Base-by-base conservation (phyloP, 2,113 vertebrate species). In the Chlamydotis undulata region DNA sequence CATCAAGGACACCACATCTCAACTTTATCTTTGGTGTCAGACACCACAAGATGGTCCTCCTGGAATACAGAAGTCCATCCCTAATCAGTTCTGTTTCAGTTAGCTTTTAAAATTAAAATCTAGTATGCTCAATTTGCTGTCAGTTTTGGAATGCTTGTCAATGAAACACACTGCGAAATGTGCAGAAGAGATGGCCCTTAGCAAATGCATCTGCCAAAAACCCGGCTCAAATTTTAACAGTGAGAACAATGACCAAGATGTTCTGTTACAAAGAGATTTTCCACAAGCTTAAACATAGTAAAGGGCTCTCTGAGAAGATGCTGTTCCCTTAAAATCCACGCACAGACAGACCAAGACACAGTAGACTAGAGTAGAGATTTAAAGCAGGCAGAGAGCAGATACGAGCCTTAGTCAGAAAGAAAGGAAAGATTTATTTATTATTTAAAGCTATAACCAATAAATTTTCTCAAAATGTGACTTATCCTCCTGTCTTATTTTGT, bases 401-500 rank as follows among this genome's bases (percentile, higher is more conserved):
- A 97, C n/a, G 37, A 96, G 95, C 94, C 98, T 96, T 83, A 97
- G 94, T 97, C 83, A 96, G 96, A 97, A 95, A 97, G 95, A 97
- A 97, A 97, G 96, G 97, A 93, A 96, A 97, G 97, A 96, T 95
- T 95, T 93, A 37, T 94, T 97, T 97, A 79, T 87, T 93, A 94
- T 94, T 95, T 93, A 96, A 65, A 93, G 96, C 93, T 96, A 94
- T 77, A 94, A 96, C 90, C 96, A 96, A 96, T 97, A 97, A 96
- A 95, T 98, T 98, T 97, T 98, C 98, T 99, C 98, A 99, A 99
- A 99, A 99, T 99, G 99, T 99, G 98, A 99, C 99, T 99, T 99
- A 99, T 99, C 99, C 99, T 99, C 98, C 98, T 99, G 99, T 99
- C 99, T 98, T 98, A 99, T 99, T 99, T 99, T 99, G 99, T 99